A percentile compares a stretch with the other conserved stretches of the same genome.
phyloP scores from a whole-genome alignment of 2,113 vertebrate species.

The Atractosteus spatula region DNA sequence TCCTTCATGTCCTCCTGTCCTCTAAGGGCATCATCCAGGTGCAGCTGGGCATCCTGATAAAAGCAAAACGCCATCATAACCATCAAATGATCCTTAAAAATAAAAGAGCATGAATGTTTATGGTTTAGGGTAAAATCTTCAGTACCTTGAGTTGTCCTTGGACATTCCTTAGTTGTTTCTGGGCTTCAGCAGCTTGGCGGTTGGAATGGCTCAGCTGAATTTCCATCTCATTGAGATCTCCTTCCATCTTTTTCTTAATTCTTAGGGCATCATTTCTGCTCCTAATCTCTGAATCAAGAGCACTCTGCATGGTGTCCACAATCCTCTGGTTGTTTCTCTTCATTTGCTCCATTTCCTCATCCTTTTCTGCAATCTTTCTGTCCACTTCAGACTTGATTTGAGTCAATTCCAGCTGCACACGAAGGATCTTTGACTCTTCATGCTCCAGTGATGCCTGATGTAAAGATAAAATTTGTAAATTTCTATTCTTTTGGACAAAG shows the following conservation, averaged over 20 bases:
- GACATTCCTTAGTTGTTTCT: conserved; percentile 54
- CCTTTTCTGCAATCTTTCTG: conserved; percentile 71
- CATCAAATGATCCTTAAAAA: not conserved
- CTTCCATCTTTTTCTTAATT: conserved; percentile 77
- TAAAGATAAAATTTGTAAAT: not conserved
- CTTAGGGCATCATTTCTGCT: conserved; percentile 73
- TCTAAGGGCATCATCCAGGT: conserved; percentile 63
- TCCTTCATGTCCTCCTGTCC: conserved; percentile 73
- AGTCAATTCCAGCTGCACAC: conserved; percentile 73
- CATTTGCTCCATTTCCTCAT: conserved; percentile 74
- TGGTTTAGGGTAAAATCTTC: not conserved
- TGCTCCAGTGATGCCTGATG: conserved; percentile 72
- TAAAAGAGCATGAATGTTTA: not conserved
- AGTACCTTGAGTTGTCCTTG: conserved; percentile 66
- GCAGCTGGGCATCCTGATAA: conserved; percentile 71
- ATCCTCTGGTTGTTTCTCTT: conserved; percentile 68
- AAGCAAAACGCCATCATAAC: conserved; percentile 63
- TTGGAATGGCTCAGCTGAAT: conserved; percentile 71
- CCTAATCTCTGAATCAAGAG: conserved; percentile 64
- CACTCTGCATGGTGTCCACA: conserved; percentile 67
- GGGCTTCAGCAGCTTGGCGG: conserved; percentile 47
- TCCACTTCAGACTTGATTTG: conserved; percentile 73
- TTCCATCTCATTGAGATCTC: conserved; percentile 74
- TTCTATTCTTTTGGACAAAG: too few species aligned
- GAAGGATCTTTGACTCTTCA: conserved; percentile 71